Conservation (phyloP, 2,888 invertebrate species). For the Branchellion lobata region DNA sequence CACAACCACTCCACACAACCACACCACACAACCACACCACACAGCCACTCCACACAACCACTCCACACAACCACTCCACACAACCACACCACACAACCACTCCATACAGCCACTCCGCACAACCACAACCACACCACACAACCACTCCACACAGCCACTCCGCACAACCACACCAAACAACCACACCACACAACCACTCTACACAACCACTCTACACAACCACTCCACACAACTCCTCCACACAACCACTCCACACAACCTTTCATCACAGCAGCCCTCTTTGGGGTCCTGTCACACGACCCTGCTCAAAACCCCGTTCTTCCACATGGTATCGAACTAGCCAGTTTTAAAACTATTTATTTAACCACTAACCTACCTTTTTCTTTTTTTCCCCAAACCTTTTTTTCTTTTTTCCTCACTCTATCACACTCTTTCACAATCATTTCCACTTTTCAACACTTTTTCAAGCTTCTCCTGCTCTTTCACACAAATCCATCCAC, state of each 20-base stretch:
- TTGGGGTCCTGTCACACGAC: not conserved
- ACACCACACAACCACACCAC: too few relatives aligned
- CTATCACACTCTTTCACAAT: too few relatives aligned
- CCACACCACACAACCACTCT: not conserved
- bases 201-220: not conserved
- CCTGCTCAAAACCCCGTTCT: not conserved
- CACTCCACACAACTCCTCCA: not conserved
- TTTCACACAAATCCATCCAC: too few relatives aligned
- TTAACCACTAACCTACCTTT: too few relatives aligned
- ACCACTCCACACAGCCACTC: not conserved
- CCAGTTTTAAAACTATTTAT: too few relatives aligned
- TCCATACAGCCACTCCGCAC: not conserved
- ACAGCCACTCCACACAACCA: too few relatives aligned
- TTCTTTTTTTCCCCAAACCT: not conserved
- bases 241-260: not conserved
- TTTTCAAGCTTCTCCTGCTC: too few relatives aligned
- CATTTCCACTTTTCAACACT: too few relatives aligned
- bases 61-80: not conserved
- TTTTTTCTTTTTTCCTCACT: not conserved
- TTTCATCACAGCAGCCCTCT: not conserved
- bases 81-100: not conserved
- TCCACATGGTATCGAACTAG: conserved; percentile 27
- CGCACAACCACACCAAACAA: not conserved
- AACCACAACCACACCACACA: not conserved
- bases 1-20: too few relatives aligned